Percentiles rank a stretch among this genome's conserved stretches.
These are phyloP conservation scores for Lampris incognitus DNA, from an alignment of 2,113 vertebrate genomes.

Conservation along the genomic window DNA sequence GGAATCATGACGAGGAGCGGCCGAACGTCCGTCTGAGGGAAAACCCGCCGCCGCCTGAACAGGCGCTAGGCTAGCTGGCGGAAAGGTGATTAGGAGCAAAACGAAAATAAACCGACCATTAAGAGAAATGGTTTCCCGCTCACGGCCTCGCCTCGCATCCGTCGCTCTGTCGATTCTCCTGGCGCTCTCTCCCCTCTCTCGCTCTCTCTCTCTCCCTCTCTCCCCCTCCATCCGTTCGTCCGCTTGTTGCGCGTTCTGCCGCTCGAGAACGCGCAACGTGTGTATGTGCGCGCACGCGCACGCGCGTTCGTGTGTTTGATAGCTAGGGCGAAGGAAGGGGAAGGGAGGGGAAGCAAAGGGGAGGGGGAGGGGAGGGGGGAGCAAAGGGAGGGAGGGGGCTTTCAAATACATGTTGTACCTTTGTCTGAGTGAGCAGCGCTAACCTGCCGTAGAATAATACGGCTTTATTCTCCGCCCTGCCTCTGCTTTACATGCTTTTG, in stretches of 20 bases:
- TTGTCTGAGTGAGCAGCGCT: constrained; percentile 68
- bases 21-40: constrained; percentile 51
- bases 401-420: constrained; percentile 60
- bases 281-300: constrained; percentile 24
- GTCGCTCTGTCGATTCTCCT: constrained; percentile 55
- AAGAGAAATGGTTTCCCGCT: constrained; percentile 59
- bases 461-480: too few species aligned
- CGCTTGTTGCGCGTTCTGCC: constrained; percentile 78
- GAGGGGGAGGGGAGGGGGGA: constrained; percentile 3
- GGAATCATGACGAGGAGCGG: constrained; percentile 69
- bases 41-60: background rate
- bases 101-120: constrained; percentile 48
- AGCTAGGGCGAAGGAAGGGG: constrained; percentile 5
- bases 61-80: background rate
- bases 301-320: constrained; percentile 15
- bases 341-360: background rate
- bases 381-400: background rate
- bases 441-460: constrained; percentile 50
- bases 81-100: constrained; percentile 17
- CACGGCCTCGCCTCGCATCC: constrained; percentile 74
- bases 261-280: constrained; percentile 68
- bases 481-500: too few species aligned
- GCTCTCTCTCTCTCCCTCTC: background rate
- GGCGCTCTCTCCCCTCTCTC: background rate
- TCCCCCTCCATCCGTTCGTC: constrained; percentile 56